phyloP scores from a whole-genome alignment of 2,888 invertebrate species.

The Dastarcus helophoroides region DNA sequence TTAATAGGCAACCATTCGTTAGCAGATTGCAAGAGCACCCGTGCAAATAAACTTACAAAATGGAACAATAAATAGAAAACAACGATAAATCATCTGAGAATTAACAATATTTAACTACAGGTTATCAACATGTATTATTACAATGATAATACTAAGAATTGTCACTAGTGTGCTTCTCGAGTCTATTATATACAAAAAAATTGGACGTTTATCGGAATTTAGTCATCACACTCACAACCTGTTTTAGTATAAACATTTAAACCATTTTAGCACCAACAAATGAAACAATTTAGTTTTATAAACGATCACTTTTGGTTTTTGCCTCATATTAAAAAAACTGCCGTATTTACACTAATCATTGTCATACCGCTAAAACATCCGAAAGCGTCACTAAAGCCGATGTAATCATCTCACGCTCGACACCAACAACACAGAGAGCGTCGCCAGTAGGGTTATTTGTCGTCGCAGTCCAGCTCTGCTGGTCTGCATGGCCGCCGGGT shows the following conservation, averaged over 20 bases:
- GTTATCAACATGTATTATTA: slow-evolving; percentile 28
- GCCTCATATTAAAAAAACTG: not conserved
- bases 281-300: not conserved
- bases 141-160: slow-evolving; percentile 21
- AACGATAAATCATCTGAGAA: no score
- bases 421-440: slow-evolving; percentile 23
- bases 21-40: no score
- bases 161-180: slow-evolving; percentile 19
- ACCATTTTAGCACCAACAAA: slow-evolving; percentile 20
- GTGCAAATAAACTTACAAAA: no score
- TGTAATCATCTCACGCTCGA: slow-evolving; percentile 31
- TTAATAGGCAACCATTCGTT: no score
- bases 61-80: no score
- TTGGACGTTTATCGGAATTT: slow-evolving; percentile 12
- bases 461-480: slow-evolving; percentile 39
- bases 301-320: not conserved
- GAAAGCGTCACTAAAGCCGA: slow-evolving; percentile 7
- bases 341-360: not conserved
- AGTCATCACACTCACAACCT: slow-evolving; percentile 17
- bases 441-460: slow-evolving; percentile 26
- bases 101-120: no score
- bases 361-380: slow-evolving; percentile 1
- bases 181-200: slow-evolving; percentile 21
- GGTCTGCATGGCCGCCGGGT: slow-evolving; percentile 78
- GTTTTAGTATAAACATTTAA: slow-evolving; percentile 4